Percentiles rank a stretch among this genome's conserved stretches.
phyloP scores from a whole-genome alignment of 2,113 vertebrate genomes.

The Anarhynchus alexandrinus region DNA sequence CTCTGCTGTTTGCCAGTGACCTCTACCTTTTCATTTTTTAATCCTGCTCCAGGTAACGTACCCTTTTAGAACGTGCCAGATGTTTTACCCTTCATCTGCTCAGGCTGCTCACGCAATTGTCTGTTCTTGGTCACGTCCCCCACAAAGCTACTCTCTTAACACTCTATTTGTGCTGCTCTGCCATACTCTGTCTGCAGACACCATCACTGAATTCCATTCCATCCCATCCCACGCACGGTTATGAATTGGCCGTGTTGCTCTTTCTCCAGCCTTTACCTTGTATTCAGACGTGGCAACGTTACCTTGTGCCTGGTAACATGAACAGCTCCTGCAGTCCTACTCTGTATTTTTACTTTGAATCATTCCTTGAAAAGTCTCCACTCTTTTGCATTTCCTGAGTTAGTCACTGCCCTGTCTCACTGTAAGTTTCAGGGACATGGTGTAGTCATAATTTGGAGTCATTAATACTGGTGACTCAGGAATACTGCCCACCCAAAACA shows the following conservation, averaged over 20 bases:
- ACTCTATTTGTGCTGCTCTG: neutral
- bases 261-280: neutral
- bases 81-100: neutral
- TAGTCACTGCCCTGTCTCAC: neutral
- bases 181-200: neutral
- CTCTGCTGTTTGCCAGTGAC: neutral
- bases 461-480: neutral
- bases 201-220: fast-evolving
- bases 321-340: neutral
- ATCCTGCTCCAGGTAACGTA: neutral
- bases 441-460: neutral
- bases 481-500: neutral
- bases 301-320: neutral
- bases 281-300: fast-evolving
- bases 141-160: neutral
- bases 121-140: neutral
- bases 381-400: neutral
- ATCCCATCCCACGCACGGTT: no score
- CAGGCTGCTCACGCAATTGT: neutral
- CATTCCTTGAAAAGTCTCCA: neutral
- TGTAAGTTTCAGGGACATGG: neutral
- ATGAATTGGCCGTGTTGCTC: fast-evolving
- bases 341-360: neutral
- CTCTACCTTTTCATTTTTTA: neutral
- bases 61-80: neutral